Evolutionary conservation across 2,113 vertebrate genomes (phyloP).

Genomic region (Talpa occidentalis): DNA sequence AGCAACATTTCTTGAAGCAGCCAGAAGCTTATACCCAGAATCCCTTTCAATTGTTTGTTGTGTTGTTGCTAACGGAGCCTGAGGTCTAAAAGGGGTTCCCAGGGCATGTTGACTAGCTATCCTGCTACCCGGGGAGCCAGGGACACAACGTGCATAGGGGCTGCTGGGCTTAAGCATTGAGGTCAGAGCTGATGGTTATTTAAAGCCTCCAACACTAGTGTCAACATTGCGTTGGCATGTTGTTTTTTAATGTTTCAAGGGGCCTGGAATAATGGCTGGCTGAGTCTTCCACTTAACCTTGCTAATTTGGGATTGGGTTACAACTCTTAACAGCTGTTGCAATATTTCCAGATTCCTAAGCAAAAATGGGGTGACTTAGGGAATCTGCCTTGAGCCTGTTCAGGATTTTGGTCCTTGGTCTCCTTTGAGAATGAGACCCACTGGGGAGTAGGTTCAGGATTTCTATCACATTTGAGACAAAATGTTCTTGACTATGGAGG

Average conservation of each 20-base stretch:
- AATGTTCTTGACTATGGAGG: background rate
- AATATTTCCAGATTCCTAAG: slow-evolving; percentile 67
- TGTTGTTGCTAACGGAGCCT: slow-evolving; percentile 88
- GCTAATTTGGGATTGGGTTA: slow-evolving; percentile 85
- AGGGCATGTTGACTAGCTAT: slow-evolving; percentile 84
- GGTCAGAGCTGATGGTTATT: slow-evolving; percentile 81
- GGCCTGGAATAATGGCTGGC: slow-evolving; percentile 78
- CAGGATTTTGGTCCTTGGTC: slow-evolving; percentile 22
- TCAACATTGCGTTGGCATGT: slow-evolving; percentile 78
- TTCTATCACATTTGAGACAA: background rate
- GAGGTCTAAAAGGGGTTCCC: slow-evolving; percentile 85
- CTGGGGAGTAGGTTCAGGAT: background rate
- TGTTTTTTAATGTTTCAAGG: slow-evolving; percentile 83
- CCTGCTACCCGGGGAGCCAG: slow-evolving; percentile 80
- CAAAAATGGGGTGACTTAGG: slow-evolving; percentile 43
- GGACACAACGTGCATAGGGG: slow-evolving; percentile 75
- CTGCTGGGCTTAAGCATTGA: slow-evolving; percentile 60
- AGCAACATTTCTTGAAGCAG: slow-evolving; percentile 57
- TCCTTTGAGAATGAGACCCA: background rate
- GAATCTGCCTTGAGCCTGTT: background rate
- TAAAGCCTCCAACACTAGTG: slow-evolving; percentile 84
- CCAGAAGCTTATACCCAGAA: slow-evolving; percentile 73
- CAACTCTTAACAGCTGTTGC: slow-evolving; percentile 79
- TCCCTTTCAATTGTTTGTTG: slow-evolving; percentile 86
- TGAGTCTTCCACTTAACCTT: slow-evolving; percentile 83